Evolutionary conservation across 2,888 invertebrate species (phyloP).

Genomic region (Myopa tessellatipennis): DNA sequence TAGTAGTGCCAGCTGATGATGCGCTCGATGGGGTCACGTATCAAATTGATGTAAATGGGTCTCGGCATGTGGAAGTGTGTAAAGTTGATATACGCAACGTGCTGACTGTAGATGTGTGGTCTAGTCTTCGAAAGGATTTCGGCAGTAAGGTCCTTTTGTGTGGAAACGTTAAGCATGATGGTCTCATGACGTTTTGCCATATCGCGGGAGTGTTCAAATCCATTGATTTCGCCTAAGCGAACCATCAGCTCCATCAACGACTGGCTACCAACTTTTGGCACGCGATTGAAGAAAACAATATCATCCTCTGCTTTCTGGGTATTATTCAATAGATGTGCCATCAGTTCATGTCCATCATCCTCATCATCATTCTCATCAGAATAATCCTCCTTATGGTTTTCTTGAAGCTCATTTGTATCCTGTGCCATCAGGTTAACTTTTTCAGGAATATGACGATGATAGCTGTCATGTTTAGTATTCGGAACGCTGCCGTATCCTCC

Average conservation of each 20-base stretch:
- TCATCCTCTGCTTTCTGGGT: slow-evolving; percentile 69
- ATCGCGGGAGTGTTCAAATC: slow-evolving; percentile 73
- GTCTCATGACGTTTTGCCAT: slow-evolving; percentile 86
- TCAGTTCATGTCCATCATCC: slow-evolving; percentile 2
- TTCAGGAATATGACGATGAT: no score
- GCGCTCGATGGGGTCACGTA: slow-evolving; percentile 89
- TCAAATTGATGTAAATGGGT: slow-evolving; percentile 90
- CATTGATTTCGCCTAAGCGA: slow-evolving; percentile 70
- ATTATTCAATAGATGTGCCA: slow-evolving; percentile 56
- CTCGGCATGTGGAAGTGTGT: slow-evolving; percentile 81
- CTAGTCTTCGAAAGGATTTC: slow-evolving; percentile 76
- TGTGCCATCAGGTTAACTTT: no score
- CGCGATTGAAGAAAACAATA: slow-evolving; percentile 87
- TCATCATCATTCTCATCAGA: no score
- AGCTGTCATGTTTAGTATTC: no score
- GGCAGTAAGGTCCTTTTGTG: slow-evolving; percentile 79
- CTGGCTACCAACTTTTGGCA: slow-evolving; percentile 91
- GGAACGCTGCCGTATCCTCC: no score
- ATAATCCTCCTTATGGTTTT: no score
- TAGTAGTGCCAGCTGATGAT: slow-evolving; percentile 94
- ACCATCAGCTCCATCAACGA: slow-evolving; percentile 87
- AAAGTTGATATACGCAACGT: slow-evolving; percentile 90
- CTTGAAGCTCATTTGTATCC: no score
- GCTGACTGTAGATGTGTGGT: slow-evolving; percentile 87
- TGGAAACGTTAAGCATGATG: slow-evolving; percentile 78